Evolutionary conservation across 2,113 vertebrate genomes (phyloP).

Genomic region (Cnemophilus loriae): DNA sequence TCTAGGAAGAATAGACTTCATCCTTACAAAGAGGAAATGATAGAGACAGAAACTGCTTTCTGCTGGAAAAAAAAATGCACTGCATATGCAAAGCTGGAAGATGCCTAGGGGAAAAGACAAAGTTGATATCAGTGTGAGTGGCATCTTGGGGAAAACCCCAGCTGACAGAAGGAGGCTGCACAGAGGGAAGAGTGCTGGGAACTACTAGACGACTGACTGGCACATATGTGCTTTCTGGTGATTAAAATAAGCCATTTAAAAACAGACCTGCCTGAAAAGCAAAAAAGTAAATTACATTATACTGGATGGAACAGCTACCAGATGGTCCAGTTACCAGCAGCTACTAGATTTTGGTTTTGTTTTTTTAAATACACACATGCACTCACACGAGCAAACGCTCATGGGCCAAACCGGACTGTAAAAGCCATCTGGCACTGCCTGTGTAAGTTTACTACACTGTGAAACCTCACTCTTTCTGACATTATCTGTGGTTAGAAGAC

Average conservation of each 20-base stretch:
- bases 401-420: constrained; percentile 60
- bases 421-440: constrained; percentile 57
- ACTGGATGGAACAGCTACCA: constrained; percentile 58
- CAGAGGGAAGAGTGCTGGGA: constrained; percentile 42
- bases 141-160: constrained; percentile 67
- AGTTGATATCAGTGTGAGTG: constrained; percentile 57
- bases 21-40: neutral
- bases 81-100: constrained; percentile 50
- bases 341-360: constrained; percentile 47
- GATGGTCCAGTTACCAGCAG: constrained; percentile 63
- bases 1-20: neutral
- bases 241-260: constrained; percentile 66
- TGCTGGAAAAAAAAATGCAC: neutral
- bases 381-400: neutral
- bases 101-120: constrained; percentile 47
- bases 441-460: constrained; percentile 9
- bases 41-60: constrained; percentile 9
- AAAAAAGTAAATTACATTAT: constrained; percentile 63
- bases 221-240: constrained; percentile 64
- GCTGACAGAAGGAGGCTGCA: constrained; percentile 62
- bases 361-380: constrained; percentile 34
- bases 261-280: constrained; percentile 64
- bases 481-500: constrained; percentile 43
- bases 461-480: constrained; percentile 36
- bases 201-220: constrained; percentile 55